Conservation (phyloP, 2,113 vertebrate species). For the Gnathonemus echidnorhynchus region DNA sequence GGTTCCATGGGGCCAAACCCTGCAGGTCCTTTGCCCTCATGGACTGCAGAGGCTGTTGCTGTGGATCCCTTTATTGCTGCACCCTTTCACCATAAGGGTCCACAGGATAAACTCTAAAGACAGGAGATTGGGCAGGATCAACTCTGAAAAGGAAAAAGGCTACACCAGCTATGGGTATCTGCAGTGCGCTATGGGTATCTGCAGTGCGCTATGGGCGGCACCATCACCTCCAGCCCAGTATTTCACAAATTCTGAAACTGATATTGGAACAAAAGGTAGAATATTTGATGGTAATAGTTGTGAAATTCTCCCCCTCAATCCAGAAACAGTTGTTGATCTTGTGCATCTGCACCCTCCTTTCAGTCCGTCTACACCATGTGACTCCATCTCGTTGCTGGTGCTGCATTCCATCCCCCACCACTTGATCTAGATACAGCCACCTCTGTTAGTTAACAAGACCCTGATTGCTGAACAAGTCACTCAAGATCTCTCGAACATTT, state of each 20-base stretch:
- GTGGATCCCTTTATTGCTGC: slow-evolving; percentile 83
- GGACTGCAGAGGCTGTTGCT: slow-evolving; percentile 68
- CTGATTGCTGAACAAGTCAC: not conserved
- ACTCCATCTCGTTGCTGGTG: not conserved
- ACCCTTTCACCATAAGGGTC: slow-evolving; percentile 82
- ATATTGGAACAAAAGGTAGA: not conserved
- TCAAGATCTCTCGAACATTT: not conserved
- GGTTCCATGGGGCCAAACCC: slow-evolving; percentile 61
- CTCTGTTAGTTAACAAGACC: not conserved
- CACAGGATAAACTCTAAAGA: slow-evolving; percentile 77
- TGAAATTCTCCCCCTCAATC: not conserved
- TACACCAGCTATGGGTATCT: slow-evolving; percentile 42
- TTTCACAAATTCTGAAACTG: slow-evolving; percentile 28
- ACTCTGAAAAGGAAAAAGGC: not conserved
- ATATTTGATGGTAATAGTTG: not conserved
- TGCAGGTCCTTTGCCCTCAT: slow-evolving; percentile 60
- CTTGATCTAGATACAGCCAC: not conserved
- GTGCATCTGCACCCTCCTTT: not conserved
- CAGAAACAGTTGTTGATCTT: not conserved
- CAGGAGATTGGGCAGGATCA: not conserved
- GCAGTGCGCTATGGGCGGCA: slow-evolving; percentile 37
- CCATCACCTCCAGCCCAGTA: slow-evolving; percentile 25
- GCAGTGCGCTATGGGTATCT: slow-evolving; percentile 26
- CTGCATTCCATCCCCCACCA: not conserved
- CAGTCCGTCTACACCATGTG: not conserved